Base-by-base conservation (phyloP, 1,140 invertebrate genomes). In the Sarcophaga bullata region DNA sequence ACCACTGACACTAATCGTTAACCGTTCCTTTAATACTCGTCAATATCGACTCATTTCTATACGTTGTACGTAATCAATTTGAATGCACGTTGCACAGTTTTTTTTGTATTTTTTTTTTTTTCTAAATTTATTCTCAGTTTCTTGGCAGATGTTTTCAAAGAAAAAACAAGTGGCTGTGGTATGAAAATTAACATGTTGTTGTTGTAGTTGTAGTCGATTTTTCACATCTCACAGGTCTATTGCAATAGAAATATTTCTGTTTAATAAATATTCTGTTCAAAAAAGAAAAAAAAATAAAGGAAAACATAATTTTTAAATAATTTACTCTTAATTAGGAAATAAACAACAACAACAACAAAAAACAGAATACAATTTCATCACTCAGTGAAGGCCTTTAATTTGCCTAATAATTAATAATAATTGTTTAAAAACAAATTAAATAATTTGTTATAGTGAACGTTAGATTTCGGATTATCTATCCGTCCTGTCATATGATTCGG, bases 61-160 rank as follows among this genome's bases (percentile, higher is more conserved):
- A 10, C 6, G 13, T 37, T 52, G 7, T 19, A 68, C 62, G 62
- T 68, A 68, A 68, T 68, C 19, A 68, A n/a, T 68, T 19, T 15
- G 6, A 25, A 68, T 19, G 62, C 62, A 68, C 62, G 62, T 68
- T 68, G 62, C 7, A 2, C 4, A 68, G 6, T 25, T 68, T 68
- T 68, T 68, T 68, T 58, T 58, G 11, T 11, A 58, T 58, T 13
- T 15, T 58, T 7, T 58, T 58, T 13, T 58, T 58, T 62, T 86
- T 37, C 25, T 37, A 37, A 37, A 37, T 2, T 73, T 13, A 48
- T 58, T 50, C 37, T 58, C 62, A 58, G 50, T 83, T 86, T 87
- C 68, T 87, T 87, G 86, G 86, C 86, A 75, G 47, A 82, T 75
- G 82, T 68, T 80, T 78, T 73, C 25, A 17, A 37, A 19, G 17